Evolutionary conservation across 2,797 vertebrate species (phyloP).

Genomic region (Alfaro cultratus): DNA sequence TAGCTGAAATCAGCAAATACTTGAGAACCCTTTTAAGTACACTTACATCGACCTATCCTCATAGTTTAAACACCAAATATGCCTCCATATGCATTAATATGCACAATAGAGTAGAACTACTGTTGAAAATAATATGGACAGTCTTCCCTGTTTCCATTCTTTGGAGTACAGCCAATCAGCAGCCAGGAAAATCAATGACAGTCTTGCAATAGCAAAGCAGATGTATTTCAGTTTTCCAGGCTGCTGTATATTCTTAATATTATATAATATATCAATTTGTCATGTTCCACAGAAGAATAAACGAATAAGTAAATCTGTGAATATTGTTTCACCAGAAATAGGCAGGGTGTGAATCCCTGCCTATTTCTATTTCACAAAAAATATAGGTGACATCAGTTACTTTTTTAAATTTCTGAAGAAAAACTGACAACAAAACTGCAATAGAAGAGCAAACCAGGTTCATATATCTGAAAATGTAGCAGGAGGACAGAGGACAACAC

Average conservation of each 20-base stretch:
- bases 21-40: neutral
- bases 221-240: neutral
- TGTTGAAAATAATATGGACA: neutral
- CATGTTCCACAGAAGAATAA: neutral
- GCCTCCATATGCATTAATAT: neutral
- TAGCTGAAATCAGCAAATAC: neutral
- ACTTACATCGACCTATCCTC: neutral
- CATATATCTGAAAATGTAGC: neutral
- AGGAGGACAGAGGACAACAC: conserved; percentile 10
- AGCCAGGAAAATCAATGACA: neutral
- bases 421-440: neutral
- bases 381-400: neutral
- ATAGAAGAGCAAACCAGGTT: neutral
- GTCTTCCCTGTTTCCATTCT: neutral
- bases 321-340: neutral
- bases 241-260: neutral
- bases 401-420: neutral
- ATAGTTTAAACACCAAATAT: neutral
- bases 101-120: neutral
- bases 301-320: neutral
- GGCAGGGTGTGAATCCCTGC: too few species aligned
- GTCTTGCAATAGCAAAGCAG: neutral
- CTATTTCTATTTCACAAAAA: too few species aligned
- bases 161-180: neutral
- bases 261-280: neutral